A percentile compares a stretch with the other conserved stretches of the same genome.
Conservation (phyloP, 2,888 invertebrate genomes). For the Monopis laevigella region DNA sequence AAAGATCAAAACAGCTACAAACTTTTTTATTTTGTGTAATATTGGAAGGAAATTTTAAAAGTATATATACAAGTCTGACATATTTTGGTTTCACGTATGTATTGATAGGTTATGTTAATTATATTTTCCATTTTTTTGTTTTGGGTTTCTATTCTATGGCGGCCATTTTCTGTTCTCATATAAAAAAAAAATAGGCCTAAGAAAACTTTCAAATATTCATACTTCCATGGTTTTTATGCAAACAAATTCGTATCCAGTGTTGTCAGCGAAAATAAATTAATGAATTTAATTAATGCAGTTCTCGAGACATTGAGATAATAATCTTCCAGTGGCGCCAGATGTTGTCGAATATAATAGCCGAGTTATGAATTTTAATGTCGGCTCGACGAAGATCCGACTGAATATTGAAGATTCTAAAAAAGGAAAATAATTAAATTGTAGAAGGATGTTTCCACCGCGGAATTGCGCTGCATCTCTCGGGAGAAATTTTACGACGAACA, state of each 20-base stretch:
- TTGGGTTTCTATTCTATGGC: too few species aligned
- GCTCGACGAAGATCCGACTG: constrained; percentile 47
- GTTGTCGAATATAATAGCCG: constrained; percentile 52
- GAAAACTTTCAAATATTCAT: too few species aligned
- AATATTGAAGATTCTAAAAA: constrained; percentile 51
- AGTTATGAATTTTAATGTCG: constrained; percentile 60
- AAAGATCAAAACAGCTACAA: too few species aligned
- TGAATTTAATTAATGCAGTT: constrained; percentile 19
- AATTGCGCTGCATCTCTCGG: constrained; percentile 38
- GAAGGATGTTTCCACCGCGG: constrained; percentile 43
- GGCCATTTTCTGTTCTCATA: too few species aligned
- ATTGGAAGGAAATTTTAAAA: too few species aligned
- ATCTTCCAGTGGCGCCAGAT: constrained; percentile 49
- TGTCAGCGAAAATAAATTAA: constrained; percentile 12
- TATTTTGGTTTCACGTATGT: too few species aligned
- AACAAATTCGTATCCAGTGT: constrained; percentile 3
- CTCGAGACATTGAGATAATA: constrained; percentile 44
- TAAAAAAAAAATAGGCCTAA: too few species aligned
- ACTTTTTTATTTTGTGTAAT: too few species aligned
- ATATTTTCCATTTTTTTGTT: too few species aligned
- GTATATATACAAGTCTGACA: too few species aligned
- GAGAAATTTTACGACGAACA: constrained; percentile 39
- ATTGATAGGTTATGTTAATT: too few species aligned
- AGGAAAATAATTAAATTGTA: constrained; percentile 46
- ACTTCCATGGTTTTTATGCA: constrained; percentile 3